These are phyloP conservation scores for Tenualosa thibaudeaui DNA, from an alignment of 2,797 vertebrate species.

Conservation along the genomic window DNA sequence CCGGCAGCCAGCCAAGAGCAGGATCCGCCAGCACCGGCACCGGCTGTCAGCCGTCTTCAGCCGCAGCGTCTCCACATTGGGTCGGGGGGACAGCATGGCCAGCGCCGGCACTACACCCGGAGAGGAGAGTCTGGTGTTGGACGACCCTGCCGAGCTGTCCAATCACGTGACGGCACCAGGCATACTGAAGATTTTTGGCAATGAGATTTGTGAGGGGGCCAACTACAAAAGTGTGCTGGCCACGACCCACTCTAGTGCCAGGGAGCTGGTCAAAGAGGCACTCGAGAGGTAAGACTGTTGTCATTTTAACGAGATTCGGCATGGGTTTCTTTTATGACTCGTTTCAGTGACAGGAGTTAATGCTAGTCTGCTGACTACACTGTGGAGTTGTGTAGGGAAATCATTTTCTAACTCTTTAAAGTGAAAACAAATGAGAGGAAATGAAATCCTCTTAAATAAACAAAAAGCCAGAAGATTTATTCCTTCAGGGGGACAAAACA, in stretches of 20 bases:
- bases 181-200: constrained; percentile 82
- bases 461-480: constrained; percentile 6
- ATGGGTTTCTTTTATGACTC: background rate
- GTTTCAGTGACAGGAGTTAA: background rate
- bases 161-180: constrained; percentile 80
- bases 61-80: constrained; percentile 48
- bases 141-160: constrained; percentile 79
- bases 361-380: background rate
- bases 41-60: constrained; percentile 78
- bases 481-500: constrained; percentile 15
- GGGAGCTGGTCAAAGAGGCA: constrained; percentile 81
- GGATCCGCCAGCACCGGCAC: constrained; percentile 71
- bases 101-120: constrained; percentile 55
- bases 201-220: constrained; percentile 78
- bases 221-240: constrained; percentile 84
- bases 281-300: constrained; percentile 72
- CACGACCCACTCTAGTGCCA: constrained; percentile 78
- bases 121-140: constrained; percentile 52
- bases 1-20: constrained; percentile 71
- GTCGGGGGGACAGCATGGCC: constrained; percentile 25
- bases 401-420: background rate
- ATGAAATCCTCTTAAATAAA: constrained; percentile 14
- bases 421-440: background rate
- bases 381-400: background rate
- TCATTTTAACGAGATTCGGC: background rate